Conservation (phyloP, 1,140 invertebrate species). For the Heliconius congener region DNA sequence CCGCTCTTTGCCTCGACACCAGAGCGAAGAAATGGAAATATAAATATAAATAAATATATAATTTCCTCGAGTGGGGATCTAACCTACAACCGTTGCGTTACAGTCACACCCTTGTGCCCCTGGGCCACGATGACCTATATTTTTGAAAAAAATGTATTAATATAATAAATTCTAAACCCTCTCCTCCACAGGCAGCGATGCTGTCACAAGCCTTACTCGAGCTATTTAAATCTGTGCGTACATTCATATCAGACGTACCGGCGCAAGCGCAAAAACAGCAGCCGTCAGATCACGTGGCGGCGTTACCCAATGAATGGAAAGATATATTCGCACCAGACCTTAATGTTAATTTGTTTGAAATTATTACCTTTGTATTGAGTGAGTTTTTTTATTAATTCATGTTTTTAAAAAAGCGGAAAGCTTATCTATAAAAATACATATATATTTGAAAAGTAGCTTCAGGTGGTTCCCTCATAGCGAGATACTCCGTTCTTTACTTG, state of each 20-base stretch:
- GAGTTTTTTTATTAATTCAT: slow-evolving; percentile 10
- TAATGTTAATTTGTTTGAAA: slow-evolving; percentile 34
- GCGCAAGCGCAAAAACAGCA: slow-evolving; percentile 92
- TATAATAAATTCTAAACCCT: too few relatives aligned
- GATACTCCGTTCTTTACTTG: too few relatives aligned
- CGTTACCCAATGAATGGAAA: slow-evolving; percentile 88
- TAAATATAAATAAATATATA: too few relatives aligned
- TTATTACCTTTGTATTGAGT: slow-evolving; percentile 46
- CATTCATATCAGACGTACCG: slow-evolving; percentile 93
- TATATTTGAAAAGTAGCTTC: neutral
- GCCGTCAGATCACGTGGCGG: slow-evolving; percentile 90
- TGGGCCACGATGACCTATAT: too few relatives aligned
- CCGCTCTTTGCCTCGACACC: too few relatives aligned
- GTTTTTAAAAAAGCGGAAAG: neutral
- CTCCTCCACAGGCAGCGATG: slow-evolving; percentile 39
- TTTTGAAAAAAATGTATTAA: too few relatives aligned
- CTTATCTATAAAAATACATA: neutral
- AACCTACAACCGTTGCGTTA: too few relatives aligned
- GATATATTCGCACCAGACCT: slow-evolving; percentile 64
- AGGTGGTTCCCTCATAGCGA: too few relatives aligned
- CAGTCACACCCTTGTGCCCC: too few relatives aligned
- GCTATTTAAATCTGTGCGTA: slow-evolving; percentile 90
- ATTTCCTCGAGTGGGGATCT: too few relatives aligned
- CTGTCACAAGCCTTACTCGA: slow-evolving; percentile 86
- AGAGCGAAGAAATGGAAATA: too few relatives aligned